Base-by-base conservation (phyloP, 2,797 vertebrate species). In the Acanthornis magna region DNA sequence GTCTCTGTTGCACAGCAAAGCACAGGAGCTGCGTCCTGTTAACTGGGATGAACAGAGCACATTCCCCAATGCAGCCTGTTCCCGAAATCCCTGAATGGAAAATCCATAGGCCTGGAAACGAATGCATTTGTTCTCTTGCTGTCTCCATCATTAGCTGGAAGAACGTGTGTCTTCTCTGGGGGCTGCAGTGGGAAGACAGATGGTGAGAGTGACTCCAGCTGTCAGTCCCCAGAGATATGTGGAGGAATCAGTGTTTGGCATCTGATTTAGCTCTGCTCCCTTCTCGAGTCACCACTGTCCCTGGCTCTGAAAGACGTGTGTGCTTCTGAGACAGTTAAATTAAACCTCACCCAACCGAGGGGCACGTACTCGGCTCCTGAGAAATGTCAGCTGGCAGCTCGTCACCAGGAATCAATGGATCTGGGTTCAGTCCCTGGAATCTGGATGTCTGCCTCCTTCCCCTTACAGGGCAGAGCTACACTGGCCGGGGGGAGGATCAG, bases 261-360 rank as follows among this genome's bases (percentile, higher is more conserved):
- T 66, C 86, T 80, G 96, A 94, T 90, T 94, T 67, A 87, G 92
- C 85, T 92, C 78, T 77, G 75, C 75, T 91, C 80, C 81, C 30
- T 93, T 53, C 74, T 86, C 8, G 19, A 87, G 91, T 91, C 91
- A 84, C 68, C 73, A 9, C 86, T 3, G 38, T 88, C 74, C 75
- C 53, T 0, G 2, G 66, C 89, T 76, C 73, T 58, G 83, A 61
- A 54, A 91, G 89, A 76, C 0, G 4, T 40, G 48, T 10, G 14
- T 67, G 51, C 42, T 73, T 55, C 78, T 25, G 67, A 85, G 83
- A n/a, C 0, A 2, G 40, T 40, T 30, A 40, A 85, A 91, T 90
- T n/a, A 66, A 81, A 89, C 53, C 30, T 58, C 15, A 6, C 29
- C 47, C 16, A 76, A 34, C 10, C 9, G 22, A 55, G 60, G 62